These are phyloP conservation scores for Thunnus albacares DNA, from an alignment of 2,797 vertebrate genomes.

Conservation along the genomic window DNA sequence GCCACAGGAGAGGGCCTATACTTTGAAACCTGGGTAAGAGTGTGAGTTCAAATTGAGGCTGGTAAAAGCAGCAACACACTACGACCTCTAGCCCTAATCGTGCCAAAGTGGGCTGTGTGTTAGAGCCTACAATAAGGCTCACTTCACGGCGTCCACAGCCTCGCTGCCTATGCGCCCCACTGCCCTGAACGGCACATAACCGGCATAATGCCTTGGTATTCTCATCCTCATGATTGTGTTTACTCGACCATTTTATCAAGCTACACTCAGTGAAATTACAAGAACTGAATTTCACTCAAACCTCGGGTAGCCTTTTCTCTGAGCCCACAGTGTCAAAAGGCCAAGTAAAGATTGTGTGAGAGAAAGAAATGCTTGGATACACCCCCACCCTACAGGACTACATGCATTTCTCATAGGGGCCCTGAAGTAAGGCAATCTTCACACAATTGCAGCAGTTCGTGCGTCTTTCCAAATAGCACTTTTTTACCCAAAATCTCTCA, in stretches of 20 bases:
- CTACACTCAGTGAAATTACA: constrained; percentile 39
- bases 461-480: constrained; percentile 40
- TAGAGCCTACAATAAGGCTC: constrained; percentile 52
- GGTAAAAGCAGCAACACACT: constrained; percentile 32
- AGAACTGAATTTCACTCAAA: constrained; percentile 39
- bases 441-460: constrained; percentile 52
- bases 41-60: constrained; percentile 44
- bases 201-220: constrained; percentile 27
- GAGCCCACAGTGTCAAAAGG: constrained; percentile 79
- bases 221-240: constrained; percentile 48
- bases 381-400: constrained; percentile 67
- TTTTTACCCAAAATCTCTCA: constrained; percentile 77
- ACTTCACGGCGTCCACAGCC: constrained; percentile 61
- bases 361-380: constrained; percentile 69
- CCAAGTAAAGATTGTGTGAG: constrained; percentile 78
- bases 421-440: constrained; percentile 52
- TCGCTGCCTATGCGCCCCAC: constrained; percentile 47
- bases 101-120: constrained; percentile 56
- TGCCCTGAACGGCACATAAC: constrained; percentile 49
- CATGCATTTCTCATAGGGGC: constrained; percentile 54
- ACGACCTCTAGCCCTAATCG: constrained; percentile 13
- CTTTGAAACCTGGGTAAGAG: constrained; percentile 40
- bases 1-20: constrained; percentile 49
- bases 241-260: constrained; percentile 52
- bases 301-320: constrained; percentile 36